Evolutionary conservation across 2,888 invertebrate species (phyloP).

Genomic region (Rotaria macrura): DNA sequence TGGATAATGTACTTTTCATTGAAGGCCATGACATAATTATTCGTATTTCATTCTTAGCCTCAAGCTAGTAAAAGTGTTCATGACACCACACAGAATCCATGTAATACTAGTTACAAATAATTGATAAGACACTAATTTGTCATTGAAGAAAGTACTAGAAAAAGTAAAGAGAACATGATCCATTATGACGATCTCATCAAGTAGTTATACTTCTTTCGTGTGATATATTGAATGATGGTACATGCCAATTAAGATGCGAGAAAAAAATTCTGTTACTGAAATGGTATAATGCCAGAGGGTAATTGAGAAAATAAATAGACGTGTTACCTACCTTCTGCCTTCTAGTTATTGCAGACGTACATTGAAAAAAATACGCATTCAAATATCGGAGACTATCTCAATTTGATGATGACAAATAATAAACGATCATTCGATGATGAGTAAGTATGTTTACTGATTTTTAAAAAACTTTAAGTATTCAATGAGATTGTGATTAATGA

Average conservation of each 20-base stretch:
- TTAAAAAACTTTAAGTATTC: not conserved
- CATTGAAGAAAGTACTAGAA: not conserved
- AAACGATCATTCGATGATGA: not conserved
- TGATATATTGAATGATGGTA: not conserved
- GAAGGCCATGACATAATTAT: not conserved
- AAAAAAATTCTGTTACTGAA: not conserved
- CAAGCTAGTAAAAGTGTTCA: not conserved
- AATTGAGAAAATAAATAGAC: not conserved
- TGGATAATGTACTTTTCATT: no score
- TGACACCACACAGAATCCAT: no score
- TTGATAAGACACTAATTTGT: not conserved
- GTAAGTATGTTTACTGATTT: not conserved
- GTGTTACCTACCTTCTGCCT: not conserved
- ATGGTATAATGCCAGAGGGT: not conserved
- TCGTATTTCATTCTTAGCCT: not conserved
- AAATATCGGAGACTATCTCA: not conserved
- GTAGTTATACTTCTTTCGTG: not conserved
- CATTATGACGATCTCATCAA: not conserved
- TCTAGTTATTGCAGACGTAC: not conserved
- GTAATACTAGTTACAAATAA: no score
- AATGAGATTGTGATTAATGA: no score
- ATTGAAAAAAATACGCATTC: not conserved
- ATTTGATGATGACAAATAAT: not conserved
- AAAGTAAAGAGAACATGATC: not conserved
- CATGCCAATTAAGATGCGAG: not conserved